A percentile compares a stretch with the other conserved stretches of the same genome.
Conservation (phyloP, 2,888 invertebrate genomes). For the Druceiella hillmani region DNA sequence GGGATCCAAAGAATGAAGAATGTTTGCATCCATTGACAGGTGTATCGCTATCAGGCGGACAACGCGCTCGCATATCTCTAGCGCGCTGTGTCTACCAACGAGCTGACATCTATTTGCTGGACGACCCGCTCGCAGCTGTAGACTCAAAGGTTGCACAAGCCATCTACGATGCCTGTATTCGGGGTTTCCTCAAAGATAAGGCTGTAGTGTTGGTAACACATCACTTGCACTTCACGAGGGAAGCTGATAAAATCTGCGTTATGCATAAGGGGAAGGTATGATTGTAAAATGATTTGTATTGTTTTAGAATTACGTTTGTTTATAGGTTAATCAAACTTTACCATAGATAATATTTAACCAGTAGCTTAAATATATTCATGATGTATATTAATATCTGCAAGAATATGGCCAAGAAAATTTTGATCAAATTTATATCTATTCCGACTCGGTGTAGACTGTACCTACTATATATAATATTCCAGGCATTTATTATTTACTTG, state of each 20-base stretch:
- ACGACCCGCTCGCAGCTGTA: constrained; percentile 58
- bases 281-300: too few species aligned
- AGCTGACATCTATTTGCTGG: constrained; percentile 59
- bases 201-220: constrained; percentile 60
- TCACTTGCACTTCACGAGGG: constrained; percentile 55
- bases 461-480: too few species aligned
- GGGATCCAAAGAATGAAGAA: too few species aligned
- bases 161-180: constrained; percentile 57
- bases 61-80: constrained; percentile 54
- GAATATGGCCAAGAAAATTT: too few species aligned
- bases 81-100: constrained; percentile 55
- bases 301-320: too few species aligned
- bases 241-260: constrained; percentile 42
- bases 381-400: too few species aligned
- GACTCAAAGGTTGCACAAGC: constrained; percentile 59
- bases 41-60: constrained; percentile 62
- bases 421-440: too few species aligned
- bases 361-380: too few species aligned
- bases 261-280: constrained; percentile 37
- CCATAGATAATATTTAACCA: too few species aligned
- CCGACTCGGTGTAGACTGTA: too few species aligned
- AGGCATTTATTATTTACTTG: too few species aligned
- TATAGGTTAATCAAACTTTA: too few species aligned
- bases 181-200: constrained; percentile 47
- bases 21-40: constrained; percentile 31